A percentile compares a stretch with the other conserved stretches of the same genome.
These are phyloP conservation scores for Acanthaster planci DNA, from an alignment of 35 echinoderm and acorn worm species.

Conservation along the genomic window DNA sequence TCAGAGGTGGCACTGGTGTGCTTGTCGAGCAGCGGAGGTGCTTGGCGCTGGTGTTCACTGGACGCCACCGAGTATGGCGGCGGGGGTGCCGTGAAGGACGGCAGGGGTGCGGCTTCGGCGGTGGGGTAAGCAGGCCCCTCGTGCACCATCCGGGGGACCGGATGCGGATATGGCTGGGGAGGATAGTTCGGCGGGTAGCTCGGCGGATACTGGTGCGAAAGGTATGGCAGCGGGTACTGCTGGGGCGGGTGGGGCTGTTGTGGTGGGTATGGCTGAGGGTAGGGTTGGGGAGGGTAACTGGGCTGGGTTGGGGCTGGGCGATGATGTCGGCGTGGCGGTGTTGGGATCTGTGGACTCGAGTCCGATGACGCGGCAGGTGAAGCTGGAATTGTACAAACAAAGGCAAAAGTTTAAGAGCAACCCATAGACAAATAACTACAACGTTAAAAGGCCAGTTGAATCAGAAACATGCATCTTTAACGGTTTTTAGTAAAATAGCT, in stretches of 20 bases:
- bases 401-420: too few relatives aligned
- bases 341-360: too few relatives aligned
- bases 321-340: background rate
- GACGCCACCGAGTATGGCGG: background rate
- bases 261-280: slow-evolving; percentile 4
- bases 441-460: slow-evolving; percentile 3
- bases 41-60: background rate
- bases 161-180: background rate
- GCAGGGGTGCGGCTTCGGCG: background rate
- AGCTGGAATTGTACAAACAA: too few relatives aligned
- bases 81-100: background rate
- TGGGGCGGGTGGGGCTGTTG: background rate
- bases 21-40: background rate
- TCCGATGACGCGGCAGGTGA: too few relatives aligned
- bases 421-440: slow-evolving; percentile 8
- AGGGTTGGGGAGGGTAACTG: background rate
- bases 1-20: background rate
- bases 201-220: background rate
- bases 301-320: background rate
- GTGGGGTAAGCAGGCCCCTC: background rate
- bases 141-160: slow-evolving; percentile 5
- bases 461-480: background rate
- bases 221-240: background rate
- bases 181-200: slow-evolving; percentile 7
- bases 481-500: background rate